Evolutionary conservation across 1,140 invertebrate species (phyloP), one percentile per base, ranked within the genome.

Genomic region (Sycobia sp.): DNA sequence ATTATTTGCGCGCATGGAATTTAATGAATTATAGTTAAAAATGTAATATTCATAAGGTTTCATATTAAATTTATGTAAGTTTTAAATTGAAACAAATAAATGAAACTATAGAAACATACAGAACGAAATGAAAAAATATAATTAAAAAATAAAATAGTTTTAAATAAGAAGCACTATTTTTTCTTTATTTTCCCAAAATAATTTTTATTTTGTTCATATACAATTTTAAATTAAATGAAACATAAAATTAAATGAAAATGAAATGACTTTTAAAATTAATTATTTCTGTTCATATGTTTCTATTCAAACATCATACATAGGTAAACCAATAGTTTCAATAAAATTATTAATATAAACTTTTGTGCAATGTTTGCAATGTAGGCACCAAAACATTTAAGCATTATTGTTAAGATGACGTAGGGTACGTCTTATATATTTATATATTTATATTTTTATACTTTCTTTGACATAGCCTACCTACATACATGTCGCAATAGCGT

Each of bases 381-480:
- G 61, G 61, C 61, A 63, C 61, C 57, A 63, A 43, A 63, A 63
- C 47, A 39, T 63, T 57, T 63, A 63, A 63, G 46, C 54, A 63
- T 63, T 54, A 57, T 51, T 63, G 36, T 63, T 34, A 56, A 57
- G 61, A 50, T 50, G 61, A 63, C 61, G 46, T 22, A 36, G 14
- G 27, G 41, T 32, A 41, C 36, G 53, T 8, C 18, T 62, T 10
- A 49, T 56, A 39, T 20, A 62, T 47, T 53, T 49, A 29, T 63
- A 57, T 49, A 46, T 20, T 36, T 44, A 43, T 58, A 36, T 57
- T 57, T 57, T 64, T 58, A 64, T 58, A 64, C 54, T 57, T 62
- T 62, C 61, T 62, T 62, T 8, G 60, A 56, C 13, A 49, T 56
- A 62, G 10, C 18, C 51, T 62, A 56, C 41, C 53, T 27, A 63